A percentile compares a stretch with the other conserved stretches of the same genome.
These are phyloP conservation scores for Seriola rivoliana DNA, from an alignment of 2,113 vertebrate species.

Conservation along the genomic window DNA sequence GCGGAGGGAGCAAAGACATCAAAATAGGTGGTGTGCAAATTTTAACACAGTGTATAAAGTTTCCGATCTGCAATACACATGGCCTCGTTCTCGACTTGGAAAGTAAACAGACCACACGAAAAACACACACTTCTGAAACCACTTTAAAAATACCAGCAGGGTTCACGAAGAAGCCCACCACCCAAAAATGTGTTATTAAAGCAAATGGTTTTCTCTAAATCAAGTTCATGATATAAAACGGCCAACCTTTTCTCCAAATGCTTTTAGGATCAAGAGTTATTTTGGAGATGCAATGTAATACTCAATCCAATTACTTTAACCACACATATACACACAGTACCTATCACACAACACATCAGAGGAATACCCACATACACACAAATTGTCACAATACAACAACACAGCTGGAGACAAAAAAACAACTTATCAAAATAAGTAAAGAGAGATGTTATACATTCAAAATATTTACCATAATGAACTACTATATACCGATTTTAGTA, in stretches of 20 bases:
- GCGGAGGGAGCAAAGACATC: conserved; percentile 68
- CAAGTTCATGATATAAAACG: conserved; percentile 52
- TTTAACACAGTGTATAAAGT: conserved; percentile 73
- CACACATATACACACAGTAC: not conserved
- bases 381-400: not conserved
- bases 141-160: conserved; percentile 72
- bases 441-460: not conserved
- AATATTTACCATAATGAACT: not conserved
- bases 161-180: conserved; percentile 66
- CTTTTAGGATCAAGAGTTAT: not conserved
- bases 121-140: conserved; percentile 75
- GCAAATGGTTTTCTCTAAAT: conserved; percentile 61
- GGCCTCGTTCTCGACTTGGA: conserved; percentile 57
- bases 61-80: conserved; percentile 75
- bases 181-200: conserved; percentile 63
- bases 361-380: not conserved
- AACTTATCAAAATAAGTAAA: not conserved
- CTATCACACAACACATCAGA: not conserved
- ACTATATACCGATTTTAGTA: not conserved
- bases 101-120: conserved; percentile 77
- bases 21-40: conserved; percentile 75
- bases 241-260: conserved; percentile 32
- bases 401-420: not conserved
- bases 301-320: not conserved
- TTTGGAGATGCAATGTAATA: conserved; percentile 23